Evolutionary conservation across 2,797 vertebrate species (phyloP).

Genomic region (Danio aesculapii): DNA sequence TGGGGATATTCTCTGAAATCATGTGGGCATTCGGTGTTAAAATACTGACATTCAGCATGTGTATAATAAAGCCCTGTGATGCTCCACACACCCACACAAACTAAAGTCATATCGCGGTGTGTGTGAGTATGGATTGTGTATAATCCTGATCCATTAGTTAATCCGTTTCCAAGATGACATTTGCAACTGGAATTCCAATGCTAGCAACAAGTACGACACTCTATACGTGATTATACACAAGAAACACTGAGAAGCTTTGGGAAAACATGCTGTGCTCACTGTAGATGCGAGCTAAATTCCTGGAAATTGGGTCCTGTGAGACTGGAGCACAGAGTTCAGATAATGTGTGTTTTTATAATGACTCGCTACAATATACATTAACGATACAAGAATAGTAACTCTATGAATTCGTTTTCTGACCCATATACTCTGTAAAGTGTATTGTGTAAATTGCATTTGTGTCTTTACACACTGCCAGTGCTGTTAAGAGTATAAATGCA

Average conservation of each 20-base stretch:
- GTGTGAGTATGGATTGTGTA: slow-evolving; percentile 65
- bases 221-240: slow-evolving; percentile 18
- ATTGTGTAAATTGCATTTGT: too few relatives aligned
- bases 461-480: too few relatives aligned
- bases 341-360: background rate
- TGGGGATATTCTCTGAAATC: slow-evolving; percentile 40
- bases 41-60: slow-evolving; percentile 27
- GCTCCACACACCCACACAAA: slow-evolving; percentile 36
- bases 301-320: background rate
- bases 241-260: background rate
- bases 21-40: slow-evolving; percentile 35
- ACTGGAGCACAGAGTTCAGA: background rate
- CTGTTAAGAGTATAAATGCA: too few relatives aligned
- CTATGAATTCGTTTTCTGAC: background rate
- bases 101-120: slow-evolving; percentile 23
- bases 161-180: slow-evolving; percentile 64
- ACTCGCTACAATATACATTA: background rate
- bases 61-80: slow-evolving; percentile 26
- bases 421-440: too few relatives aligned
- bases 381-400: background rate
- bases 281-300: background rate
- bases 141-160: slow-evolving; percentile 62
- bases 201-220: slow-evolving; percentile 27
- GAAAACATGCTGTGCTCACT: background rate
- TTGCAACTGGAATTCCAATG: slow-evolving; percentile 69